Conservation (phyloP, 2,888 invertebrate genomes). For the Caenorhabditis afra region DNA sequence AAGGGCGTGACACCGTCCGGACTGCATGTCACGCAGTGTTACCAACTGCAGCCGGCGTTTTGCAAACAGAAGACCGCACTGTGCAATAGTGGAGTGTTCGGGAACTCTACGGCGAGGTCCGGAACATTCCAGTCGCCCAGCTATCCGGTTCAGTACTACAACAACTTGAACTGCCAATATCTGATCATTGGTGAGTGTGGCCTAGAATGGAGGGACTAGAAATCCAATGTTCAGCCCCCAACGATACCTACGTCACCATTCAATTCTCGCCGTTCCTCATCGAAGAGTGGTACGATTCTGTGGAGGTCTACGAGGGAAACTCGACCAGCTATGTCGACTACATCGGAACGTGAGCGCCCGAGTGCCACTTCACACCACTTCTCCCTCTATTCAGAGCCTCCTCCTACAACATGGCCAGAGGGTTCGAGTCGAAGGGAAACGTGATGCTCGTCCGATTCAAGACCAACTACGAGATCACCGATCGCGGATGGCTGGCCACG, state of each 20-base stretch:
- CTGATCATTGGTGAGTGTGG: constrained; percentile 35
- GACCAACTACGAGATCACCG: constrained; percentile 84
- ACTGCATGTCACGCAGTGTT: constrained; percentile 47
- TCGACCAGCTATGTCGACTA: constrained; percentile 7
- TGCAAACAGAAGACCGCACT: constrained; percentile 50
- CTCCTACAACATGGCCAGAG: constrained; percentile 9
- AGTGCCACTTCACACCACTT: background rate
- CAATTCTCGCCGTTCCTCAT: constrained; percentile 98
- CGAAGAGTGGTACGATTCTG: constrained; percentile 97
- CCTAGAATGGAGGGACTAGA: background rate
- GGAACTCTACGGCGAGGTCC: constrained; percentile 85
- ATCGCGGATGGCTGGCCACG: constrained; percentile 86
- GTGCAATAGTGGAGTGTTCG: constrained; percentile 81
- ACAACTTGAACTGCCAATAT: constrained; percentile 79
- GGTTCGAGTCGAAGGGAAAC: constrained; percentile 46
- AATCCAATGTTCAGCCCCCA: constrained; percentile 48
- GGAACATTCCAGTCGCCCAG: constrained; percentile 48
- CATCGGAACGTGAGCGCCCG: constrained; percentile 24
- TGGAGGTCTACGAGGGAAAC: constrained; percentile 83
- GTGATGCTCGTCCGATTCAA: constrained; percentile 43
- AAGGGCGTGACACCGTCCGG: constrained; percentile 25
- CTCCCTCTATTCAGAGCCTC: constrained; percentile 18
- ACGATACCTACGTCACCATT: constrained; percentile 90
- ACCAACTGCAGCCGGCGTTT: constrained; percentile 54
- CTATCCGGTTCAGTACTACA: constrained; percentile 50